Percentiles rank a stretch among this genome's conserved stretches.
phyloP scores from a whole-genome alignment of 2,797 vertebrate genomes.

The Pantherophis alleghaniensis region DNA sequence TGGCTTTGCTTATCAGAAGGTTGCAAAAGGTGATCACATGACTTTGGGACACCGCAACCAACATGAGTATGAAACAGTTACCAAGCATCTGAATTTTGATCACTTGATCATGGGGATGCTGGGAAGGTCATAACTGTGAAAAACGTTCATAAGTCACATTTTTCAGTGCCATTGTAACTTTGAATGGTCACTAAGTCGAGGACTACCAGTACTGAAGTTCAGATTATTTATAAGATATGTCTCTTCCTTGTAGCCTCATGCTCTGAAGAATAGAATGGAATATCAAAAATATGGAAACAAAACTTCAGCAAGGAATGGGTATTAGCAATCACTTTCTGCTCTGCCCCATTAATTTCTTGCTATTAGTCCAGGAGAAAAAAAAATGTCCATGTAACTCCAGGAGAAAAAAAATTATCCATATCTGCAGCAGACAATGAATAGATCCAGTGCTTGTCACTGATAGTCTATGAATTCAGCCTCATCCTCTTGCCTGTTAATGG shows the following conservation, averaged over 20 bases:
- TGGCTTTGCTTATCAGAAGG: too few species aligned
- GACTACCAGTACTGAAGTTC: neutral
- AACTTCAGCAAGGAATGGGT: neutral
- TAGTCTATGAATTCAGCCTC: neutral
- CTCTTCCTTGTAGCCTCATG: neutral
- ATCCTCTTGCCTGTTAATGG: neutral
- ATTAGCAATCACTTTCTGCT: neutral
- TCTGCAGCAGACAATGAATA: neutral
- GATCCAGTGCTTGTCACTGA: neutral
- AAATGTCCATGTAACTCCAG: neutral
- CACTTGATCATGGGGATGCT: neutral
- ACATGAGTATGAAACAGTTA: too few species aligned
- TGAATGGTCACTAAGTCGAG: neutral
- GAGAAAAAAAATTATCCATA: neutral
- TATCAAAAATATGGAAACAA: neutral
- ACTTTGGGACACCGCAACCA: too few species aligned
- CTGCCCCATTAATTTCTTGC: neutral
- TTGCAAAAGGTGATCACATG: too few species aligned
- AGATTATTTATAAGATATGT: neutral
- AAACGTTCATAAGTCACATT: neutral
- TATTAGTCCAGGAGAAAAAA: neutral
- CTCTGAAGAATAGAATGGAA: neutral
- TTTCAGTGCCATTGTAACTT: neutral
- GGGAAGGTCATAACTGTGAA: neutral
- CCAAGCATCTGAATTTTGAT: neutral